These are phyloP conservation scores for Diplodus sargus DNA, from an alignment of 2,797 vertebrate genomes.

Conservation along the genomic window DNA sequence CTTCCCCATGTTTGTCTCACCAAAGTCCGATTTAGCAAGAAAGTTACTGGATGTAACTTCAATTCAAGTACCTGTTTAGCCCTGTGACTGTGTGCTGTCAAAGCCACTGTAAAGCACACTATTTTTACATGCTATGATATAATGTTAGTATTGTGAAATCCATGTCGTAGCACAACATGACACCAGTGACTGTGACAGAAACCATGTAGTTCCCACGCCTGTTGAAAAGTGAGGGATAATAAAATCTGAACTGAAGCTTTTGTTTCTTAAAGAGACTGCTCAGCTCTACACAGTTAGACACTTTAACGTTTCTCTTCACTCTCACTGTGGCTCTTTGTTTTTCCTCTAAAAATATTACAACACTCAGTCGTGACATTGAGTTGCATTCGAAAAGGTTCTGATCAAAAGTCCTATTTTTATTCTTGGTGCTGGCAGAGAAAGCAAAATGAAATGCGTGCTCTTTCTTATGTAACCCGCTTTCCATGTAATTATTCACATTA, in stretches of 20 bases:
- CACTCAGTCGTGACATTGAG: slow-evolving; percentile 21
- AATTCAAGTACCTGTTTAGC: no score
- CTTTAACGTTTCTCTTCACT: slow-evolving; percentile 13
- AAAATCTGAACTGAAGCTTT: not conserved
- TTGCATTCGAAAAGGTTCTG: slow-evolving; percentile 40
- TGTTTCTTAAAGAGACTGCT: slow-evolving; percentile 7
- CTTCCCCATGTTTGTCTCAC: no score
- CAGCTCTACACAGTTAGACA: slow-evolving; percentile 5
- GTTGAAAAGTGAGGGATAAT: not conserved
- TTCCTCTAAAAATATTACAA: slow-evolving; percentile 51
- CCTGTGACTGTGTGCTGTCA: no score
- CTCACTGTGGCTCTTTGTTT: not conserved
- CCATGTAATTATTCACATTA: slow-evolving; percentile 57
- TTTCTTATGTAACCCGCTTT: slow-evolving; percentile 57
- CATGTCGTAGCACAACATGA: no score
- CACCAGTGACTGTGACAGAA: no score
- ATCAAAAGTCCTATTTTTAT: slow-evolving; percentile 65
- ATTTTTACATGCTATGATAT: no score
- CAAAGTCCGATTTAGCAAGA: no score
- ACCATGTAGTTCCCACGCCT: no score
- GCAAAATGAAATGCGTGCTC: slow-evolving; percentile 24
- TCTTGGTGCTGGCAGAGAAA: slow-evolving; percentile 27
- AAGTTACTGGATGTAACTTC: no score
- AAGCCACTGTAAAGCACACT: no score
- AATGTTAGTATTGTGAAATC: no score